Evolutionary conservation across 2,797 vertebrate species (phyloP), one percentile per base, ranked within the genome.

Genomic region (Crocidura indochinensis): DNA sequence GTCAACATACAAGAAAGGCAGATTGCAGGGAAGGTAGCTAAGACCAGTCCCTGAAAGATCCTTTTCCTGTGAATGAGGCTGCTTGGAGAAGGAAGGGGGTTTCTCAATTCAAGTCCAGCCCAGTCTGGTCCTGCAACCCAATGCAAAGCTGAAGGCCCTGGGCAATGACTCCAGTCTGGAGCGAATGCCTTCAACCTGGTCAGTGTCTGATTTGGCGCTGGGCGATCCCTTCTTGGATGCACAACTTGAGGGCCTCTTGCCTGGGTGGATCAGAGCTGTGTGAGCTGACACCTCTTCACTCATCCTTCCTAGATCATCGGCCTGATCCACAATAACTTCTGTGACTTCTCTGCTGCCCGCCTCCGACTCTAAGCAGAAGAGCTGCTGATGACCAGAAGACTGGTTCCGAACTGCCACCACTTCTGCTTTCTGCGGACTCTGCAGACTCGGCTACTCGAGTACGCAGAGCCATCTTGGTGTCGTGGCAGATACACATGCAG

Each of bases 291-390:
- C 98, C 60, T 97, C 97, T 65, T 98, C 97, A 14, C 98, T 98
- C 92, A 99, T 98, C 90, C 97, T 98, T 96, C 98, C 98, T 0
- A 99, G 98, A 49, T 98, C 98, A 94, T 99, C 99, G n/a, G 99
- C 99, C 99, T 99, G 99, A 97, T 98, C 98, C 26, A 99, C 99
- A 29, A 99, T 98, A 90, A 99, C 98, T 4, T 99, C 98, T 0
- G 99, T 99, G 90, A 99, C 90, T 62, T 96, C 94, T 22, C 99
- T 99, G 22, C 97, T 98, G 95, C 99, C 99, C 0, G 98, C 98
- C 95, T 99, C 98, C 90, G 99, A 99, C 90, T 99, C 99, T 20
- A 99, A 98, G 98, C 99, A 99, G 97, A 99, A 99, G 76, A 99
- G 98, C 93, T 98, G 97, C 38, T 38, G 38, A 1, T 98, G 98